Percentiles rank a stretch among this genome's conserved stretches.
Conservation (phyloP, 2,888 invertebrate genomes). For the Andrena minutula region DNA sequence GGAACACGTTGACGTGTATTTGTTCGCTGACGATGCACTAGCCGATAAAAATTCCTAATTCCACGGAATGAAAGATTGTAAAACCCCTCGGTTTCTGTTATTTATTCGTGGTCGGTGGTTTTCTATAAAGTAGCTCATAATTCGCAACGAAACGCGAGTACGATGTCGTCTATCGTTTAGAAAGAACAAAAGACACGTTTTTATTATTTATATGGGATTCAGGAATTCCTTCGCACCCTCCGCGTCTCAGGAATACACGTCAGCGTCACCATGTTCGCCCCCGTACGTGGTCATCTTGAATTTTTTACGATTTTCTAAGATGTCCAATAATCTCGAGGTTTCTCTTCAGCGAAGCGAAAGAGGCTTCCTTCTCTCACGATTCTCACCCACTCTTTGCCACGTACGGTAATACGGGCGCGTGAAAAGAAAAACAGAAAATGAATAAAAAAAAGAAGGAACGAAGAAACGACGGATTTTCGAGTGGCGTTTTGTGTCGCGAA, state of each 20-base stretch:
- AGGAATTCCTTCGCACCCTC: too few species aligned
- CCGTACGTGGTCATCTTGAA: conserved; percentile 2
- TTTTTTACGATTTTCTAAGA: not conserved
- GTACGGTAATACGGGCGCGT: conserved; percentile 11
- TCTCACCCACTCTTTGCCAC: not conserved
- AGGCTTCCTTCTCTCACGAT: not conserved
- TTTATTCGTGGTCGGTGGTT: too few species aligned
- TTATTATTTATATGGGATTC: too few species aligned
- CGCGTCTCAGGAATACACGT: conserved; percentile 24
- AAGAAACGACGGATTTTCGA: conserved; percentile 41
- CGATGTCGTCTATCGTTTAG: too few species aligned
- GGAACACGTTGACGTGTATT: conserved; percentile 52
- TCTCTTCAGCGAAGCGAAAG: not conserved
- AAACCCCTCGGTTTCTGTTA: too few species aligned
- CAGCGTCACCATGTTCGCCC: conserved; percentile 26
- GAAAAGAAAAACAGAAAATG: not conserved
- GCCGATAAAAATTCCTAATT: not conserved
- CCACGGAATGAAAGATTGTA: too few species aligned
- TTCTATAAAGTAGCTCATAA: too few species aligned
- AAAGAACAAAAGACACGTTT: too few species aligned
- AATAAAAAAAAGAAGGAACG: not conserved
- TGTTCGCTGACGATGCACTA: not conserved
- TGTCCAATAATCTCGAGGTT: not conserved
- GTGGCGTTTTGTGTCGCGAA: conserved; percentile 11
- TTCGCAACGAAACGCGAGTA: too few species aligned